phyloP scores from a whole-genome alignment of 2,113 vertebrate genomes.

The Eurypyga helias region DNA sequence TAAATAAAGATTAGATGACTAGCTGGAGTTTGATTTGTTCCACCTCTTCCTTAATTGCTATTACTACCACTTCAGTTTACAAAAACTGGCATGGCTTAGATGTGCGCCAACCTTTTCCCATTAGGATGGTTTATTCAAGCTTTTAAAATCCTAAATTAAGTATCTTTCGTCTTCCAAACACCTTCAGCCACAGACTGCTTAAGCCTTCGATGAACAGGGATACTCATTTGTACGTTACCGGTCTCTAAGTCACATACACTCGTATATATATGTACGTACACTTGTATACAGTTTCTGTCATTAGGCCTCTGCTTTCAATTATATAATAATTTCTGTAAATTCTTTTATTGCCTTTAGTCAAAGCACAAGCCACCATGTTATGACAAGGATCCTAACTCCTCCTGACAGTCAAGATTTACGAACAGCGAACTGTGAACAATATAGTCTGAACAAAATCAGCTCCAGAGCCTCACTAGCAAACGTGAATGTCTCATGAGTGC shows the following conservation, averaged over 20 bases:
- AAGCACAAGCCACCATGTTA: background rate
- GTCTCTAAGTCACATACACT: background rate
- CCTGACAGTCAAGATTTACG: background rate
- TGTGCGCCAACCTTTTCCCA: background rate
- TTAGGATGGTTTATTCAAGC: background rate
- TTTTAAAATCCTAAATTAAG: background rate
- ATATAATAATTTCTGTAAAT: background rate
- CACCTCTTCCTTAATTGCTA: background rate
- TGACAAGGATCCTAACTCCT: background rate
- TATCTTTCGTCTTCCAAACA: background rate
- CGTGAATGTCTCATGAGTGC: background rate
- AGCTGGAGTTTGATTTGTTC: background rate
- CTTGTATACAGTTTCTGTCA: background rate
- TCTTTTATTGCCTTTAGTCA: background rate
- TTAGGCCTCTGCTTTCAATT: background rate
- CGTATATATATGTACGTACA: background rate
- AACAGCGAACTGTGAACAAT: background rate
- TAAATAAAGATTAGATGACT: conserved; percentile 34
- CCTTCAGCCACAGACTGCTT: background rate
- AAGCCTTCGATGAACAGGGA: background rate
- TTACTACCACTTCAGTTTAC: background rate
- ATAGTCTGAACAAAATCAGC: accelerated
- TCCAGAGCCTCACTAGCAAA: background rate
- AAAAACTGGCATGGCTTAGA: background rate
- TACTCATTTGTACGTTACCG: background rate